phyloP scores from a whole-genome alignment of 2,113 vertebrate species.

The Dolichotis patagonum region DNA sequence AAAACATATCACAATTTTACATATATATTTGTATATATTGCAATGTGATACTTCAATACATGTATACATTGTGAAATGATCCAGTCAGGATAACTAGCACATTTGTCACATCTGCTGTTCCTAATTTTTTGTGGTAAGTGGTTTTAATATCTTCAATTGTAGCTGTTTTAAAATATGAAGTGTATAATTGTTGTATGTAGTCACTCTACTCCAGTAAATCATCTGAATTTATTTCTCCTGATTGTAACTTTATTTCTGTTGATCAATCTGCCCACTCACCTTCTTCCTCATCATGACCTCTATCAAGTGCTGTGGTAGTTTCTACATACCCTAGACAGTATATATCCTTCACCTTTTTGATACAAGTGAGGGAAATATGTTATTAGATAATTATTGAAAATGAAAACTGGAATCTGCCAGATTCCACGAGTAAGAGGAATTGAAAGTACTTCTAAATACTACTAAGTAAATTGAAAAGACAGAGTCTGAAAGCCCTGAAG shows the following conservation, averaged over 20 bases:
- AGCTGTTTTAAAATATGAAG: neutral
- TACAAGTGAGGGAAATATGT: neutral
- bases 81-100: neutral
- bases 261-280: neutral
- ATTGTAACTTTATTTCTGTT: neutral
- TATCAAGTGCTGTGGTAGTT: neutral
- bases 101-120: neutral
- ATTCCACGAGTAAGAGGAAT: neutral
- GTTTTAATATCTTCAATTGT: neutral
- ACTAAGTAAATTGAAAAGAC: neutral
- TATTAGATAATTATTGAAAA: neutral
- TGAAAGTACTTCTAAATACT: too few relatives aligned
- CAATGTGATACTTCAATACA: neutral
- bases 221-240: neutral
- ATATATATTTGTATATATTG: neutral
- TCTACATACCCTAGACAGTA: neutral
- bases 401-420: neutral
- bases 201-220: neutral
- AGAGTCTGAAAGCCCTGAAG: neutral
- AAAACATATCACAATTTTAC: neutral
- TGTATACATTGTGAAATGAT: neutral
- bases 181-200: neutral
- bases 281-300: neutral
- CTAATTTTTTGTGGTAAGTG: neutral
- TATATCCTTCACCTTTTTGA: neutral